Conservation (phyloP, 2,797 vertebrate species). For the Chelmon rostratus region DNA sequence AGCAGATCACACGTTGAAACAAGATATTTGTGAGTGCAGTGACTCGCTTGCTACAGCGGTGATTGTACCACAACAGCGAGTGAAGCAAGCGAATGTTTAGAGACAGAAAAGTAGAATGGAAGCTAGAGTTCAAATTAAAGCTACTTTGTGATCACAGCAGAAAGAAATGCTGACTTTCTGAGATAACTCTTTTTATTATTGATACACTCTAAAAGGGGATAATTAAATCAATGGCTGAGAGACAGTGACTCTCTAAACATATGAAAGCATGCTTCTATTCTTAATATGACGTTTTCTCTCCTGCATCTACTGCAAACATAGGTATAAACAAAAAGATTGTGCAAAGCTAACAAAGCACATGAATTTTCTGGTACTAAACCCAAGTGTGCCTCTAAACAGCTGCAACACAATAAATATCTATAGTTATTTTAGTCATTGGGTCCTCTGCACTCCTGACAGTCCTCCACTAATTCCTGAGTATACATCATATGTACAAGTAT, state of each 20-base stretch:
- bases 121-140: constrained; percentile 10
- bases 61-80: constrained; percentile 1
- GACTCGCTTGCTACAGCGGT: neutral
- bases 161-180: neutral
- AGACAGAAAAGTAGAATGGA: neutral
- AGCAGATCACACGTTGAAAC: constrained; percentile 19
- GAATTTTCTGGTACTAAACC: neutral
- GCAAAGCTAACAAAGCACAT: neutral
- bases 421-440: neutral
- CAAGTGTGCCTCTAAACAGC: neutral
- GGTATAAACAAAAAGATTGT: neutral
- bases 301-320: neutral
- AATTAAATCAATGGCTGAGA: neutral
- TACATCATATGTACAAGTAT: neutral
- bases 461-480: neutral
- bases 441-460: neutral
- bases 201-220: neutral
- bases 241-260: neutral
- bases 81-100: constrained; percentile 2
- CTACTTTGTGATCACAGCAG: constrained; percentile 1
- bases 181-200: neutral
- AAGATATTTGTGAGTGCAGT: constrained; percentile 6
- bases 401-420: neutral
- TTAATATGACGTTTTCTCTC: neutral
- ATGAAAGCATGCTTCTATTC: neutral